These are phyloP conservation scores for Sycophila texana DNA, from an alignment of 2,888 invertebrate genomes.

Conservation along the genomic window DNA sequence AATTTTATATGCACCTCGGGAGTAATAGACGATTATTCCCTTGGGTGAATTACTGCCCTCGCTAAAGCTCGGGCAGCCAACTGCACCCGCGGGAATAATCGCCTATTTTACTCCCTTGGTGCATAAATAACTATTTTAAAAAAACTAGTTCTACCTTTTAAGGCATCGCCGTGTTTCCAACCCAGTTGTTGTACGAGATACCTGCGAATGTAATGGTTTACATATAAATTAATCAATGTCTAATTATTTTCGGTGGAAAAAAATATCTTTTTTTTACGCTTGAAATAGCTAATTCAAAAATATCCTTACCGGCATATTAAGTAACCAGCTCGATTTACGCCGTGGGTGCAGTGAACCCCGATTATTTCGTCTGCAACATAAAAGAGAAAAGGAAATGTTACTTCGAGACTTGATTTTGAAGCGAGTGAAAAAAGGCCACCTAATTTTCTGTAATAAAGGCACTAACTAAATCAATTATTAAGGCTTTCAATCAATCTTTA, in stretches of 20 bases:
- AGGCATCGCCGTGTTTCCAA: slow-evolving; percentile 78
- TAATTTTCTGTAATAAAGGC: slow-evolving; percentile 38
- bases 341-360: slow-evolving; percentile 90
- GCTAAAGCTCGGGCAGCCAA: too few species aligned
- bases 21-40: too few species aligned
- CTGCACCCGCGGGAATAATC: too few species aligned
- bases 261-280: too few species aligned
- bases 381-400: slow-evolving; percentile 48
- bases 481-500: slow-evolving; percentile 28
- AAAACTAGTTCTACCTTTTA: slow-evolving; percentile 77
- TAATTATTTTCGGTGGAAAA: too few species aligned
- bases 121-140: background rate
- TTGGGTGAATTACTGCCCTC: too few species aligned
- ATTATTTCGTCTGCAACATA: slow-evolving; percentile 81
- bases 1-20: too few species aligned
- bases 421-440: background rate
- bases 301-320: slow-evolving; percentile 82
- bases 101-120: too few species aligned
- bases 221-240: slow-evolving; percentile 13
- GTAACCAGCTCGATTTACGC: slow-evolving; percentile 88
- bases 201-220: slow-evolving; percentile 60
- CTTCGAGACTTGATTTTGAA: background rate
- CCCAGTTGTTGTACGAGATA: slow-evolving; percentile 81
- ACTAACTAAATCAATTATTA: slow-evolving; percentile 19
- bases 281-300: too few species aligned